Percentiles rank a stretch among this genome's conserved stretches.
Conservation (phyloP, 2,113 vertebrate genomes). For the Ptychochromis oligacanthus region DNA sequence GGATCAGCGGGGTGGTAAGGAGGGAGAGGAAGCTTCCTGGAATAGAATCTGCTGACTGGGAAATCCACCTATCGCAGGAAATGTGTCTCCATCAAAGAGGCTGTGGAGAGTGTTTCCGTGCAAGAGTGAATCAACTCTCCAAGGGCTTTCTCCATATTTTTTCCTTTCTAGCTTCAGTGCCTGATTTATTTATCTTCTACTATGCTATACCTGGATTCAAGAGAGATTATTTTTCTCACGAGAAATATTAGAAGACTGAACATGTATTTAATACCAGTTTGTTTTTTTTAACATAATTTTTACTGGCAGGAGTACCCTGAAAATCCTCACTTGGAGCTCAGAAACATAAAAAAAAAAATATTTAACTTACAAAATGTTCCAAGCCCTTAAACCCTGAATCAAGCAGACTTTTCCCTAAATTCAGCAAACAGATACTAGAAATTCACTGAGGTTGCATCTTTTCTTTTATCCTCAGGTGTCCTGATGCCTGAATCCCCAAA, state of each 20-base stretch:
- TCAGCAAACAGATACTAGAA: constrained; percentile 21
- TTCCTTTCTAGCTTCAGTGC: constrained; percentile 35
- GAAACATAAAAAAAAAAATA: constrained; percentile 1
- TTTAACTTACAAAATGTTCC: background rate
- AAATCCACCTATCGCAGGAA: constrained; percentile 47
- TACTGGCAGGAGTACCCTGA: background rate
- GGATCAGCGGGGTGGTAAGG: constrained; percentile 8
- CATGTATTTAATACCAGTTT: background rate
- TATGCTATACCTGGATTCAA: constrained; percentile 25
- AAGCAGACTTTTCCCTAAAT: background rate
- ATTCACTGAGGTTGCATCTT: constrained; percentile 3
- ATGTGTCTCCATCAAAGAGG: constrained; percentile 63
- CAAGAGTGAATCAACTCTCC: constrained; percentile 39
- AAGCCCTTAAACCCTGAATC: background rate
- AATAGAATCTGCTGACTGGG: constrained; percentile 74
- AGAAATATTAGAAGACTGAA: background rate
- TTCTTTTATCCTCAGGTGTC: constrained; percentile 14
- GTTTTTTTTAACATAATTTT: background rate
- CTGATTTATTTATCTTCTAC: constrained; percentile 54
- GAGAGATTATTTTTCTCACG: background rate
- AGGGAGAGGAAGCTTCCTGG: constrained; percentile 51
- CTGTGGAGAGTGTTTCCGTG: constrained; percentile 41
- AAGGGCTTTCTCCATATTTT: constrained; percentile 19
- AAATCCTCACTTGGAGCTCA: background rate
- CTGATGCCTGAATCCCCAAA: background rate